These are phyloP conservation scores for Isichthys henryi DNA, from an alignment of 2,113 vertebrate genomes.

Conservation along the genomic window DNA sequence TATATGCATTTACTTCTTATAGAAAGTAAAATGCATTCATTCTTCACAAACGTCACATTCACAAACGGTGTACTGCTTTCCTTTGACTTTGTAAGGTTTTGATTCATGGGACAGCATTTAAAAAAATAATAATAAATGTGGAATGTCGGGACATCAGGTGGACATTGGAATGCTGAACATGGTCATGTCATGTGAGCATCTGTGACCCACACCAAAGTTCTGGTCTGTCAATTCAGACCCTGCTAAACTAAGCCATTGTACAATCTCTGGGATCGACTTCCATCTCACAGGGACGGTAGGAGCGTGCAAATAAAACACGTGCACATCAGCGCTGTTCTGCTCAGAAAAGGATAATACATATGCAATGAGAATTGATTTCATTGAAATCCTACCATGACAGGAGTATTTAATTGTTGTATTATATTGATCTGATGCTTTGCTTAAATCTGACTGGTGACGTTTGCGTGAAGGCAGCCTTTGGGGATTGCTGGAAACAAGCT, in stretches of 20 bases:
- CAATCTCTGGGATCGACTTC: constrained; percentile 15
- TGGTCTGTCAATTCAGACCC: constrained; percentile 9
- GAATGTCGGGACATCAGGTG: constrained; percentile 2
- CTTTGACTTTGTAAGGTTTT: not conserved
- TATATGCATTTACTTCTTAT: not conserved
- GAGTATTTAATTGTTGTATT: not conserved
- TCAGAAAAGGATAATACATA: not conserved
- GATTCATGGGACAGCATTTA: not conserved
- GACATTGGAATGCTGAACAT: constrained; percentile 2
- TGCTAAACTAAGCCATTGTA: constrained; percentile 19
- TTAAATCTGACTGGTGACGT: not conserved
- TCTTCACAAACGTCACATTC: not conserved
- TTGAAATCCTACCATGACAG: not conserved
- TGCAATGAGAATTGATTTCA: not conserved
- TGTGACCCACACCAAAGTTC: constrained; percentile 16
- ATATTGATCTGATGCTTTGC: not conserved
- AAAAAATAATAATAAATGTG: not conserved
- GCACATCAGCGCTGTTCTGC: not conserved
- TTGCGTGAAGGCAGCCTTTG: constrained; percentile 7
- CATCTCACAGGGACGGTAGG: constrained; percentile 14
- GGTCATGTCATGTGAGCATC: not conserved
- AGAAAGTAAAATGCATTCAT: not conserved
- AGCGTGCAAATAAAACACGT: constrained; percentile 14
- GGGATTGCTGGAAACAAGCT: not conserved
- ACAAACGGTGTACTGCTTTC: not conserved